Base-by-base conservation (phyloP, 1,140 invertebrate species). In the Camponotus vicinus region DNA sequence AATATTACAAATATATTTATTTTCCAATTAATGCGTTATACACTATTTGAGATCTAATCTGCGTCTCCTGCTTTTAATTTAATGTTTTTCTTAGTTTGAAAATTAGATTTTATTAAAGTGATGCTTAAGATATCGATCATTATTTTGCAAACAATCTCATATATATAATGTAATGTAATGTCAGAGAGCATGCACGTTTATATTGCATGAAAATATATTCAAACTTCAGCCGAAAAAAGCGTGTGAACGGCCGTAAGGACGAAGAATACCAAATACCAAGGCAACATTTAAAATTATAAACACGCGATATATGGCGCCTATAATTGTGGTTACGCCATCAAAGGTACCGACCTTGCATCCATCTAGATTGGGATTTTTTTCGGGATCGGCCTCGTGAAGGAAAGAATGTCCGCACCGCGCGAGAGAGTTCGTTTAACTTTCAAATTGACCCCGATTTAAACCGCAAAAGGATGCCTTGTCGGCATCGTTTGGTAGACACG, bases 391-490 rank as follows among this genome's bases (percentile, higher is more conserved):
- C 63, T 21, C 52, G 49, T 11, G 69, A 66, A 63, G 27, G 49
- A 52, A 37, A 21, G 69, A 75, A 9, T 59, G 40, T n/a, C 37
- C 71, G 27, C 32, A 18, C 32, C 15, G 11, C 32, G 32, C 78
- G 84, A 37, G 37, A 34, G 89, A 91, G 88, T 91, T 91, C 88
- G 86, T 91, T 91, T 91, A 91, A 91, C 90, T 91, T 91, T 91
- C 84, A 85, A 91, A 89, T 88, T 91, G 84, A 91, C 88, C 88
- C 88, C 75, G 88, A 91, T 91, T 91, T 89, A 89, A 88, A 88
- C 86, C 77, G 82, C 79, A 87, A 90, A 91, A 82, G 70, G 57
- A 89, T 49, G 6, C 61, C 42, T 42, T 8, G 42, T 11, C 42
- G 42, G 42, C 42, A 45, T 45, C 42, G 42, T 7, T 45, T 11